These are phyloP conservation scores for Myopa tessellatipennis DNA, from an alignment of 2,888 invertebrate species.

Conservation along the genomic window DNA sequence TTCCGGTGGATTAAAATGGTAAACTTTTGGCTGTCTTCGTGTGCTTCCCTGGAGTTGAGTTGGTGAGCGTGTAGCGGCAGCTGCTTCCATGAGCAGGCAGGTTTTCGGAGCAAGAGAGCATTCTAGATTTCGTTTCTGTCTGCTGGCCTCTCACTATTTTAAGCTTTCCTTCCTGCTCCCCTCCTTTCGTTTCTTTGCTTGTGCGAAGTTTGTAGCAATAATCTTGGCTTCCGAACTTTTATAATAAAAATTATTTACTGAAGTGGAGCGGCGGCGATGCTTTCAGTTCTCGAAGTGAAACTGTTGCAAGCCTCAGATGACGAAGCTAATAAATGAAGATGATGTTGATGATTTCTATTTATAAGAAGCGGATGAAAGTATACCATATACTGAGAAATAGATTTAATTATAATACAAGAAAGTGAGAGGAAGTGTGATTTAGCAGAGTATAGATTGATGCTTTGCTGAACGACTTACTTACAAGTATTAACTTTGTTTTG, in stretches of 20 bases:
- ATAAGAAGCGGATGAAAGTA: too few relatives aligned
- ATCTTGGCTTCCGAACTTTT: conserved; percentile 26
- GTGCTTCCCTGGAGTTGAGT: too few relatives aligned
- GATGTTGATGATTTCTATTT: neutral
- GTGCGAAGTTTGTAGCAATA: conserved; percentile 19
- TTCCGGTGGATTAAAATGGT: too few relatives aligned
- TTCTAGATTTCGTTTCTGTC: neutral
- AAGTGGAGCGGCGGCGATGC: neutral
- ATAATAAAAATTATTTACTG: conserved; percentile 37
- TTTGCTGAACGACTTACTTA: too few relatives aligned
- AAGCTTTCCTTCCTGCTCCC: neutral
- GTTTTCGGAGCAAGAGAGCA: too few relatives aligned
- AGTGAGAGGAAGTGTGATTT: too few relatives aligned
- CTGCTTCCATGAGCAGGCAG: too few relatives aligned
- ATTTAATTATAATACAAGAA: too few relatives aligned
- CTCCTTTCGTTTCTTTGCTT: neutral
- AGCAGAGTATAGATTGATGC: too few relatives aligned
- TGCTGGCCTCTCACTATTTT: neutral
- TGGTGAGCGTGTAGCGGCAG: too few relatives aligned
- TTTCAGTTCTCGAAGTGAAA: neutral
- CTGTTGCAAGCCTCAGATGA: neutral
- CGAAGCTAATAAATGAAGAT: conserved; percentile 10
- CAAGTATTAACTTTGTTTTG: too few relatives aligned
- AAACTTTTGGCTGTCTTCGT: too few relatives aligned
- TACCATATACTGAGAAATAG: neutral